A percentile compares a stretch with the other conserved stretches of the same genome.
Evolutionary conservation across 2,113 vertebrate genomes (phyloP).

Genomic region (Chamaea fasciata): DNA sequence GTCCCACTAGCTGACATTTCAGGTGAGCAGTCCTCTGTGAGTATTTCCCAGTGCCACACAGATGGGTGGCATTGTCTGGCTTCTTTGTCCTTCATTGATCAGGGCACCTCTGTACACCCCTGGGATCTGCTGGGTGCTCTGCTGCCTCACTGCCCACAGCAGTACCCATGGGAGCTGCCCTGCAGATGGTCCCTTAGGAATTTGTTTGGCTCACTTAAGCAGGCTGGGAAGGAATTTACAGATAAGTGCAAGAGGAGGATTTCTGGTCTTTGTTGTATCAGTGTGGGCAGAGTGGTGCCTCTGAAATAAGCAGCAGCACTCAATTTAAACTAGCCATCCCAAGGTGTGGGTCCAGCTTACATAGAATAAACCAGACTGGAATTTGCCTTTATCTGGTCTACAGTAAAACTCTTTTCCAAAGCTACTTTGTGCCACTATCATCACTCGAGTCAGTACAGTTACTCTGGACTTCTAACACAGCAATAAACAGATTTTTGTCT

Average conservation of each 20-base stretch:
- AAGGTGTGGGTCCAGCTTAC: neutral
- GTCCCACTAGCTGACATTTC: neutral
- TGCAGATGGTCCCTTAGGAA: neutral
- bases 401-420: neutral
- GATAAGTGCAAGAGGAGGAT: neutral
- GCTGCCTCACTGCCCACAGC: neutral
- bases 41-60: neutral
- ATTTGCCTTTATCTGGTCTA: neutral
- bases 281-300: neutral
- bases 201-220: neutral
- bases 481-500: neutral
- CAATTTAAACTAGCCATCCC: neutral
- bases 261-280: neutral
- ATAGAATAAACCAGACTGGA: neutral
- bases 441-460: accelerated
- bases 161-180: neutral
- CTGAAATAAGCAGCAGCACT: neutral
- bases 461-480: neutral
- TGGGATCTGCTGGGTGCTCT: neutral
- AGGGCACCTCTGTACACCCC: neutral
- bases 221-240: neutral
- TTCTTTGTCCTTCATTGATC: neutral
- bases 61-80: neutral
- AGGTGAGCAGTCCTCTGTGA: neutral
- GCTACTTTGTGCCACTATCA: neutral